Base-by-base conservation (phyloP, 1,140 invertebrate species). In the Samia ricini region DNA sequence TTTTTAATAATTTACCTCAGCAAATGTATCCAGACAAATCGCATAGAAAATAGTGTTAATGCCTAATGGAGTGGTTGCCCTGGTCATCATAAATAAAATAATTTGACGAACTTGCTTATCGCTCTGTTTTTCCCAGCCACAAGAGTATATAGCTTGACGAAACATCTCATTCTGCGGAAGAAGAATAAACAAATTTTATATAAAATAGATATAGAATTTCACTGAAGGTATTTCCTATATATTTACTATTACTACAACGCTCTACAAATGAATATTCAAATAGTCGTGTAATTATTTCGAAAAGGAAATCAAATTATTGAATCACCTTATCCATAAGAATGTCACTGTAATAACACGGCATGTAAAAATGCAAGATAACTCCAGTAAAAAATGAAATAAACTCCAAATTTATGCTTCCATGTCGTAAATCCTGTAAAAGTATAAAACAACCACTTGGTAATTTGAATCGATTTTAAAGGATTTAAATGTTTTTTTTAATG, bases 281-380 rank as follows among this genome's bases (percentile, higher is more conserved):
- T 51, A 51, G 33, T 15, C 33, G 33, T 21, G 10, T 21, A 21
- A 1, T 3, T 42, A 5, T 15, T 8, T 42, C n/a, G 3, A 15
- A 1, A 42, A 42, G 15, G 10, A 1, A 42, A 15, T 3, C 12
- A 42, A 42, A 10, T 42, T 4, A 15, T 1, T 12, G 8, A 56
- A 24, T 56, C 21, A 85, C 83, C 71, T 69, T 77, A 48, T 77
- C 73, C 70, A 82, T 75, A 2, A 85, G 60, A 52, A 74, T 66
- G 52, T 83, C 74, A 26, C 83, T 78, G 61, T 82, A 85, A 55
- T 76, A 81, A 49, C 82, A 83, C 0, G 80, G 79, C 23, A 77
- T 64, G 22, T 63, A 74, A 60, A 77, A 76, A 62, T 79, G 76
- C 20, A 77, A 52, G 48, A 76, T 66, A n/a, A 56, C 29, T 7